Percentiles rank a stretch among this genome's conserved stretches.
These are phyloP conservation scores for Emydocephalus ijimae DNA, from an alignment of 2,113 vertebrate species.

Conservation along the genomic window DNA sequence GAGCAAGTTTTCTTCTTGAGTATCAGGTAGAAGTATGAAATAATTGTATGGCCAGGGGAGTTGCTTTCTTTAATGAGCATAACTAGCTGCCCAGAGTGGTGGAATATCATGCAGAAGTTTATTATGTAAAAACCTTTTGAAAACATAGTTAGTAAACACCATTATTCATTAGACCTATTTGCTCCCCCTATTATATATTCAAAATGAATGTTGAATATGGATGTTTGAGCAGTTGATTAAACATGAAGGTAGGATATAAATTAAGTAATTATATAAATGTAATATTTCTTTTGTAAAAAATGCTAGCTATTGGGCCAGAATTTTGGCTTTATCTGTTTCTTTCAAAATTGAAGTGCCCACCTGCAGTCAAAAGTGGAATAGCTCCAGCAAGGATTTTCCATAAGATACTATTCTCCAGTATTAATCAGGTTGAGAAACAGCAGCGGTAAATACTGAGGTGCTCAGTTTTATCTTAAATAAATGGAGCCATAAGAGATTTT, in stretches of 20 bases:
- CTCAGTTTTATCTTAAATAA: background rate
- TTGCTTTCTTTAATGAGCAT: background rate
- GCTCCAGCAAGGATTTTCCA: background rate
- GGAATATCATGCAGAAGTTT: background rate
- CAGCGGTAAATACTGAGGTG: background rate
- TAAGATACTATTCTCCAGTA: background rate
- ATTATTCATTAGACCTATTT: background rate
- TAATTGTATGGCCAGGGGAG: too few relatives aligned
- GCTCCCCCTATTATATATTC: background rate
- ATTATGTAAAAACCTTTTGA: background rate
- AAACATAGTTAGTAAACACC: background rate
- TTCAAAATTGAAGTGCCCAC: background rate
- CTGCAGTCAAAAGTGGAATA: background rate
- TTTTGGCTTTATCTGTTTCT: background rate
- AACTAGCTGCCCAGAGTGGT: background rate
- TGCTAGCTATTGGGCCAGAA: background rate
- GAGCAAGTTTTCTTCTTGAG: background rate
- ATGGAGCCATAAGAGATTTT: background rate
- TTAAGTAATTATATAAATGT: background rate
- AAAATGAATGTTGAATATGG: background rate
- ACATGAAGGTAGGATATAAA: background rate
- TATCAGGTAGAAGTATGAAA: background rate
- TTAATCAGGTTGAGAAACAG: background rate
- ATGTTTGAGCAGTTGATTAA: background rate
- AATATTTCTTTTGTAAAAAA: background rate